phyloP scores from a whole-genome alignment of 2,888 invertebrate species.

The Spisula subtruncata region DNA sequence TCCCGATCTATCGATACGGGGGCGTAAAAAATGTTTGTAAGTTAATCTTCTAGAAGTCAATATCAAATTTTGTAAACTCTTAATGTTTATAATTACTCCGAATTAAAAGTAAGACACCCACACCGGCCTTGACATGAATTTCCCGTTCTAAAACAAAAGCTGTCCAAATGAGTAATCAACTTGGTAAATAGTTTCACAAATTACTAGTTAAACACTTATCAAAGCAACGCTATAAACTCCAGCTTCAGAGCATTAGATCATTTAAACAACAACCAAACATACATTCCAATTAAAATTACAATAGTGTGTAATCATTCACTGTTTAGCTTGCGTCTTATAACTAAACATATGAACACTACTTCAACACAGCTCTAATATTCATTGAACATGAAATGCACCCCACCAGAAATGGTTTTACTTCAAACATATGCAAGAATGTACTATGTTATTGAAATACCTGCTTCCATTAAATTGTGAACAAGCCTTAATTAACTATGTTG shows the following conservation, averaged over 20 bases:
- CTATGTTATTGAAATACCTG: too few species aligned
- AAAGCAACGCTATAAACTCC: neutral
- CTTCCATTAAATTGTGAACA: too few species aligned
- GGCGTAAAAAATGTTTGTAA: too few species aligned
- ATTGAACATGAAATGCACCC: too few species aligned
- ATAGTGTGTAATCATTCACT: neutral
- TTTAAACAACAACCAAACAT: neutral
- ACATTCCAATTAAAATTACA: neutral
- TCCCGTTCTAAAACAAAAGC: neutral
- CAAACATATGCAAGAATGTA: too few species aligned
- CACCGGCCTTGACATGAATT: neutral
- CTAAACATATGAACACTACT: too few species aligned
- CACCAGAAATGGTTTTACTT: too few species aligned
- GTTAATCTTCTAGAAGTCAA: neutral
- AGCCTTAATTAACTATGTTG: too few species aligned
- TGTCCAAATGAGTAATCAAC: neutral
- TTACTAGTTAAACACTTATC: neutral
- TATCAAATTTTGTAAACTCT: neutral
- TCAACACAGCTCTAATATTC: too few species aligned
- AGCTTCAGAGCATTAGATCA: neutral
- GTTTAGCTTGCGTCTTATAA: too few species aligned
- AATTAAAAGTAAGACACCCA: neutral
- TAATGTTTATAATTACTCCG: neutral
- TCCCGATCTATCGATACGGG: too few species aligned
- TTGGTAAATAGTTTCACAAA: neutral